Base-by-base conservation (phyloP, 2,797 vertebrate genomes). In the Carapus acus region DNA sequence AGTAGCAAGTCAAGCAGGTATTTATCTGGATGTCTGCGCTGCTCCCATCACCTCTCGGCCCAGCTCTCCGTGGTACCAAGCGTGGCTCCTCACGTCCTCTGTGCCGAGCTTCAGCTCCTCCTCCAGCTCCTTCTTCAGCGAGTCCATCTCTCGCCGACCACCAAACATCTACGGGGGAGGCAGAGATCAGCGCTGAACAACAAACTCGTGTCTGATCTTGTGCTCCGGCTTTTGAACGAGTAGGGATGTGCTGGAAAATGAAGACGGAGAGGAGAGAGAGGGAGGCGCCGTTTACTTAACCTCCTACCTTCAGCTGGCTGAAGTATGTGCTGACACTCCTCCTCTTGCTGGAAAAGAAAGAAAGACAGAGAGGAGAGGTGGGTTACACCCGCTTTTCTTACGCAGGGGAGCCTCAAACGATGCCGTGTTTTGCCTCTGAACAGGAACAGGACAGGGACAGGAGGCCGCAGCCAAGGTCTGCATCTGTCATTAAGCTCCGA, bases 21-120 rank as follows among this genome's bases (percentile, higher is more conserved):
- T 24, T 20, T 4, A 15, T 42, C 4, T 14, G 19, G 43, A 11
- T 27, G 16, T 46, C 20, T 23, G 5, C 7, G 18, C n/a, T 54
- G 5, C 18, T 18, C 27, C 23, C 56, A 60, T 23, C 73, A 92
- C 92, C 91, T 92, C 87, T 60, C 88, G 75, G 24, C 76, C 78
- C 49, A 94, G 78, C 1, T 67, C 75, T 5, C 91, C 90, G 0
- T 94, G 91, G 83, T 90, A 94, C 92, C 92, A 94, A 1, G 90
- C 87, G 0, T 92, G 92, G 66, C 85, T 86, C 68, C 83, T 76
- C 17, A 84, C 78, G 51, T 92, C 86, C 0, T 92, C 89, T 0
- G 79, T 86, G 72, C 79, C 85, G 24, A 90, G 80, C 70, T 91
- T 91, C 58, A 91, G 78, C 68, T 90, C 88, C 67, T 92, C 91